phyloP scores from a whole-genome alignment of 2,113 vertebrate species.

The Lasiurus cinereus region DNA sequence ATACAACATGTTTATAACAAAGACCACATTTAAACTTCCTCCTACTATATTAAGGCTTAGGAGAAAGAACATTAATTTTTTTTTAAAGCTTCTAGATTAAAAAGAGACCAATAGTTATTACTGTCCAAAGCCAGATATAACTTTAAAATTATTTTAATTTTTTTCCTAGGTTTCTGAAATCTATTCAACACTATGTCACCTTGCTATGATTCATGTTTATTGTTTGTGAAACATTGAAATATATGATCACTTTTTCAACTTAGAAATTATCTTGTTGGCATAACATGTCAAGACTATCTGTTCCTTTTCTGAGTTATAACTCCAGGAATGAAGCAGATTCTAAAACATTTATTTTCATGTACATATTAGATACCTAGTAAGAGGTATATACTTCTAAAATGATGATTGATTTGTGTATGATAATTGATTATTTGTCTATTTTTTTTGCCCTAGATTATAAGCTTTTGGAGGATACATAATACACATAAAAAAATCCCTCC shows the following conservation, averaged over 20 bases:
- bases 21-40: slow-evolving; percentile 35
- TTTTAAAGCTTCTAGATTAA: slow-evolving; percentile 53
- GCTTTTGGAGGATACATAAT: background rate
- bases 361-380: background rate
- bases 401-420: background rate
- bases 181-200: background rate
- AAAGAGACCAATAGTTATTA: slow-evolving; percentile 60
- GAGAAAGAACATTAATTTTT: slow-evolving; percentile 48
- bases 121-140: slow-evolving; percentile 66
- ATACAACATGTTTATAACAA: slow-evolving; percentile 41
- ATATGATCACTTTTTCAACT: slow-evolving; percentile 31
- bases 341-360: background rate
- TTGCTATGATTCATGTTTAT: slow-evolving; percentile 4
- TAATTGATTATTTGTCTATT: slow-evolving; percentile 6
- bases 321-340: background rate
- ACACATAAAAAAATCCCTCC: background rate
- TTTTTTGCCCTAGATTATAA: background rate
- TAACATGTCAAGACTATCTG: background rate
- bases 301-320: background rate
- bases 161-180: slow-evolving; percentile 33
- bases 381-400: background rate
- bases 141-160: slow-evolving; percentile 74
- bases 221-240: slow-evolving; percentile 52
- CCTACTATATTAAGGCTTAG: background rate
- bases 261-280: background rate